Base-by-base conservation (phyloP, 2,888 invertebrate species). In the Sinopyrophorus schimmeli region DNA sequence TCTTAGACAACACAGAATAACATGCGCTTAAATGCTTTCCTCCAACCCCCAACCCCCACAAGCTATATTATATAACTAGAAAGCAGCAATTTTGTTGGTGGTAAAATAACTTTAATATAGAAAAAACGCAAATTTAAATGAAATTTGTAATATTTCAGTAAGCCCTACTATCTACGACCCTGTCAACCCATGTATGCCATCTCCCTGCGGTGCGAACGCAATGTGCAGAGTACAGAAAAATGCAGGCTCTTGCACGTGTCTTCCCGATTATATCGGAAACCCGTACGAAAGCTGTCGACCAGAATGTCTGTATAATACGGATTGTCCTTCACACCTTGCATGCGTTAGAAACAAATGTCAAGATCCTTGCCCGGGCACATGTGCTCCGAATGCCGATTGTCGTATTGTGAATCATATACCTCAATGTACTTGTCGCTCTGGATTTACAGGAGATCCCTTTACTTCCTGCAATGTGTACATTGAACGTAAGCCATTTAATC, bases 251-350 rank as follows among this genome's bases (percentile, higher is more conserved):
- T 89, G 89, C 66, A 79, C 80, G 57, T 87, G 87, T 67, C 69
- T 82, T 44, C 77, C 82, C 3, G 84, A 84, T 55, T 85, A 85
- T 70, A 80, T 83, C 60, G 89, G 90, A 58, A 86, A 89, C 68
- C 89, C 89, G 24, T 87, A 86, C 64, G 82, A 85, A 74, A 80
- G 81, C 47, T 87, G 87, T 65, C 78, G 82, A 66, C 84, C 84
- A 15, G 84, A 84, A 70, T 85, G 84, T 65, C 73, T 81, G 58
- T 74, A 81, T 28, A 82, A 84, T 69, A 77, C 81, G 18, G 84
- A 84, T 66, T 86, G 84, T 64, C 74, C 80, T n/a, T 76, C 82
- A 44, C 77, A 76, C 57, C 75, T 72, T 68, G 80, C 84, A 30
- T 86, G 86, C 68, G 77, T 79, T 54, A 77, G 77, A 63, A 82